A percentile compares a stretch with the other conserved stretches of the same genome.
Evolutionary conservation across 2,888 invertebrate species (phyloP).

Genomic region (Aelia acuminata): DNA sequence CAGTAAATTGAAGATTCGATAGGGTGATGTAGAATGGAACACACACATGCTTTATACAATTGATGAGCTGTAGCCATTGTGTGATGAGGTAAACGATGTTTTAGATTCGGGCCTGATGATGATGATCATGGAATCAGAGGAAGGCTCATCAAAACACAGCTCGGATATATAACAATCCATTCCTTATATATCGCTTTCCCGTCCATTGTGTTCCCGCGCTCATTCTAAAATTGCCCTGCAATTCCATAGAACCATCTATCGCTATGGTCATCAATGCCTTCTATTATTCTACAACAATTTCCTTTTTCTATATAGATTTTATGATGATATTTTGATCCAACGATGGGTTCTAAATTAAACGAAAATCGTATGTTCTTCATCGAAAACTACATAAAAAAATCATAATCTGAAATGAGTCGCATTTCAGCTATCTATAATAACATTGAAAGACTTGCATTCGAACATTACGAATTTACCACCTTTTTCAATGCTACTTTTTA

Average conservation of each 20-base stretch:
- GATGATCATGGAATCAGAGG: background rate
- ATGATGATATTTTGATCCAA: too few relatives aligned
- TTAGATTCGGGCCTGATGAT: constrained; percentile 35
- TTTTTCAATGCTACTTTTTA: too few relatives aligned
- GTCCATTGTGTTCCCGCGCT: background rate
- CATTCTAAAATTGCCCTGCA: background rate
- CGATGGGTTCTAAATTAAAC: too few relatives aligned
- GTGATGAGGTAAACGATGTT: constrained; percentile 43
- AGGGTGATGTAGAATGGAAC: background rate
- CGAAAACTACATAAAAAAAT: too few relatives aligned
- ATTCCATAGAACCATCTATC: background rate
- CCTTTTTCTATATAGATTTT: too few relatives aligned
- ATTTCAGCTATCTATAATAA: too few relatives aligned
- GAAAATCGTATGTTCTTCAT: too few relatives aligned
- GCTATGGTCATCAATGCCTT: background rate
- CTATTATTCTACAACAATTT: background rate
- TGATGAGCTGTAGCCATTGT: constrained; percentile 26
- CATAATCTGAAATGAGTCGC: too few relatives aligned
- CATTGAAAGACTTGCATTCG: too few relatives aligned
- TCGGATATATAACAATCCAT: constrained; percentile 1
- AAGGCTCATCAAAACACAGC: constrained; percentile 30
- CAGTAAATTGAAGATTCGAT: background rate
- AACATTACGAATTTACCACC: too few relatives aligned
- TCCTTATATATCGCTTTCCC: constrained; percentile 40
- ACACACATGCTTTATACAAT: background rate